phyloP scores from a whole-genome alignment of 2,888 invertebrate species.

The Coleophora flavipennella region DNA sequence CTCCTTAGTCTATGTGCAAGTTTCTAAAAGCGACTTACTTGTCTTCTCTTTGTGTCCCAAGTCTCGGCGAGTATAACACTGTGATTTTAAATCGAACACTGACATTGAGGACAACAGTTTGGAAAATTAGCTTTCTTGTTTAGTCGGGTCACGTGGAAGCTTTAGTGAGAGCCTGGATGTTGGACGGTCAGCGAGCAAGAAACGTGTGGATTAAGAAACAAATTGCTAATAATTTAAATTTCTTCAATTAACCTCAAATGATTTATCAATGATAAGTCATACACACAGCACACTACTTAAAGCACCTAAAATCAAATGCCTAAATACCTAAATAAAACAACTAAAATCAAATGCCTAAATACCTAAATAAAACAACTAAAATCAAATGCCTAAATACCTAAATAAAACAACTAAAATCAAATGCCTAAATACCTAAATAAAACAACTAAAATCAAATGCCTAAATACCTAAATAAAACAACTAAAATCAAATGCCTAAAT shows the following conservation, averaged over 20 bases:
- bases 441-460: background rate
- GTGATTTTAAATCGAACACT: conserved; percentile 11
- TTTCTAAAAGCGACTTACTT: background rate
- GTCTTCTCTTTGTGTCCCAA: background rate
- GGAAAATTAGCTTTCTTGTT: conserved; percentile 55
- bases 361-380: no score
- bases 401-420: background rate
- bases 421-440: background rate
- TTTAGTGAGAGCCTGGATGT: background rate
- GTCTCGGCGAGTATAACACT: conserved; percentile 14
- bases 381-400: background rate
- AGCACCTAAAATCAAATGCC: background rate
- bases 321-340: no score
- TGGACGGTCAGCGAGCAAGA: background rate
- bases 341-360: no score
- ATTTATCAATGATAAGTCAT: background rate
- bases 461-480: no score
- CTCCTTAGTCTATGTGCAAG: background rate
- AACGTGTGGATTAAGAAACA: background rate
- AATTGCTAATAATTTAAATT: background rate
- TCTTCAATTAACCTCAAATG: background rate
- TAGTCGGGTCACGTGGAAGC: conserved; percentile 47
- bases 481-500: background rate
- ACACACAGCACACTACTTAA: background rate
- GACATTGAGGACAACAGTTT: conserved; percentile 51